Evolutionary conservation across 2,797 vertebrate species (phyloP).

Genomic region (Hylomyscus alleni): DNA sequence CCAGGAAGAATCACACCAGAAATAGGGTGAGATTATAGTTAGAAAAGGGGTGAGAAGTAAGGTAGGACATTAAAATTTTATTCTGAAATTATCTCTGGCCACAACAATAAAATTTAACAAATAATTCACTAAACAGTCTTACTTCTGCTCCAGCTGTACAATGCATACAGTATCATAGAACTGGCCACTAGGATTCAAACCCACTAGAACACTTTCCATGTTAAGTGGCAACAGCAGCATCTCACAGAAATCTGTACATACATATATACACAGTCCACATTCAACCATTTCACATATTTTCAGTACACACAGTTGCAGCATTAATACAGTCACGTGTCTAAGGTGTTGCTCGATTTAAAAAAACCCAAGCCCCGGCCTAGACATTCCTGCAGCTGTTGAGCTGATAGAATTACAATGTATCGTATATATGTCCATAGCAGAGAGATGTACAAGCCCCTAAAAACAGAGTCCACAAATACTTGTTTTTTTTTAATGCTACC

Average conservation of each 20-base stretch:
- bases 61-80: constrained; percentile 93
- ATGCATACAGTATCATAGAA: constrained; percentile 98
- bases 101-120: constrained; percentile 99
- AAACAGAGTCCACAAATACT: constrained; percentile 89
- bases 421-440: constrained; percentile 87
- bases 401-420: constrained; percentile 87
- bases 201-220: constrained; percentile 92
- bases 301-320: constrained; percentile 94
- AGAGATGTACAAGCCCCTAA: constrained; percentile 90
- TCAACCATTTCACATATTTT: constrained; percentile 95
- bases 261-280: constrained; percentile 94
- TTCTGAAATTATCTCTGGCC: constrained; percentile 96
- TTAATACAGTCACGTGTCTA: constrained; percentile 93
- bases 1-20: constrained; percentile 61
- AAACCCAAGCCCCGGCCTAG: constrained; percentile 90
- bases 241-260: constrained; percentile 92
- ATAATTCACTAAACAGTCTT: constrained; percentile 97
- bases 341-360: constrained; percentile 90
- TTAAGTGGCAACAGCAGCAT: constrained; percentile 96
- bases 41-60: constrained; percentile 87
- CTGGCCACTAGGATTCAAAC: constrained; percentile 94
- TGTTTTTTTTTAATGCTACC: constrained; percentile 88
- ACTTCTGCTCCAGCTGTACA: constrained; percentile 97
- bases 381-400: constrained; percentile 89
- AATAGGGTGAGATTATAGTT: constrained; percentile 75